Evolutionary conservation across 1,140 invertebrate species (phyloP).

Genomic region (Camponotus pennsylvanicus): DNA sequence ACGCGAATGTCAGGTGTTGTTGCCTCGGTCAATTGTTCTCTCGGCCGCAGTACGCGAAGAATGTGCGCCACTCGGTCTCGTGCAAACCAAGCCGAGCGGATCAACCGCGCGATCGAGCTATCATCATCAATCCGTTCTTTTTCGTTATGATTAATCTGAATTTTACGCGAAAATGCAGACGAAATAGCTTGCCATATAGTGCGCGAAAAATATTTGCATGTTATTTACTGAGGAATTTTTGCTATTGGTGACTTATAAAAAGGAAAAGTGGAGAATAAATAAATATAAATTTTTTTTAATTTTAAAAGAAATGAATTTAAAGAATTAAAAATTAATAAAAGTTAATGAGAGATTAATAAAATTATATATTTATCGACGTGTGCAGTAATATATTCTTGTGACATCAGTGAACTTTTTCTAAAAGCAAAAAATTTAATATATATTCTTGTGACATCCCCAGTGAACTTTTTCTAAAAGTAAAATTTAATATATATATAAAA

Average conservation of each 20-base stretch:
- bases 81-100: not conserved
- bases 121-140: conserved; percentile 3
- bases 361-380: not conserved
- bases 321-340: not conserved
- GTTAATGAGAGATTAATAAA: not conserved
- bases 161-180: not conserved
- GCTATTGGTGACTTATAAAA: not conserved
- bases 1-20: conserved; percentile 67
- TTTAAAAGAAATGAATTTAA: not conserved
- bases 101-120: not conserved
- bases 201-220: conserved; percentile 1
- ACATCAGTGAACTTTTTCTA: not conserved
- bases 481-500: too few relatives aligned
- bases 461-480: too few relatives aligned
- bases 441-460: too few relatives aligned
- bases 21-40: conserved; percentile 68
- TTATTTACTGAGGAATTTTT: not conserved
- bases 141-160: not conserved
- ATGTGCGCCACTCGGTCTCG: conserved; percentile 56
- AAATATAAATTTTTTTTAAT: not conserved
- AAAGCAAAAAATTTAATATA: too few relatives aligned
- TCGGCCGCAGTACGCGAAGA: conserved; percentile 63
- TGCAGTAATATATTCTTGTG: conserved; percentile 3
- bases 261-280: not conserved
- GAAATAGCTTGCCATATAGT: not conserved